Evolutionary conservation across 2,113 vertebrate genomes (phyloP), one percentile per base, ranked within the genome.

Genomic region (Hemichromis elongatus): DNA sequence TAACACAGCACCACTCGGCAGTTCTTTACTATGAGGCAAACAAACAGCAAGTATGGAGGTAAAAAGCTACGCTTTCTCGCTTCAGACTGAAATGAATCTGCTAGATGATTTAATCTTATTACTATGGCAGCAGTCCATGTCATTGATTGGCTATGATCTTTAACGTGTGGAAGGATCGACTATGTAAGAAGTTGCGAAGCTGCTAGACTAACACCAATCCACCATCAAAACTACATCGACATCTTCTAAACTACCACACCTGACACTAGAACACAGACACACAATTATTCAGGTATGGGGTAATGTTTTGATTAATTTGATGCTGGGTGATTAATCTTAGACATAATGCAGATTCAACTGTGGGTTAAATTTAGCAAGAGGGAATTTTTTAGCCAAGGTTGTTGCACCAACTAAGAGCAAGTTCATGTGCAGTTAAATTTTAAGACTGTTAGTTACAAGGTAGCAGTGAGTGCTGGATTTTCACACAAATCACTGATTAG

Each of bases 1-100:
- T 77, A 70, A 86, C 84, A 94, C 84, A 91, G 42, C 63, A 92
- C 53, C 70, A 90, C 80, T 89, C 87, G 89, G 78, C 86, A 90
- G 54, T 82, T 83, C 45, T 86, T 42, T 11, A 10, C 61, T 47
- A 77, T 5, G 70, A 81, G n/a, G 79, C 61, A 90, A n/a, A 86
- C 84, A 90, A 26, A 88, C 14, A 84, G 50, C 70, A 75, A 50
- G 26, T 19, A 33, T 66, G 47, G 16, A 42, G 45, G n/a, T 79
- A 33, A 4, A 81, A 68, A 21, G 77, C 21, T 9, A 77, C 3
- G 59, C 50, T 21, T 52, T 3, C 54, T 52, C 6, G 3, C 59
- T 9, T 18, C 24, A 18, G 52, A 45, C 40, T 45, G 11, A 33
- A 57, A 50, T 52, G 18, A 57, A 57, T 30, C 10, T 18, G 26